phyloP scores from a whole-genome alignment of 2,797 vertebrate species.

The Fratercula arctica region DNA sequence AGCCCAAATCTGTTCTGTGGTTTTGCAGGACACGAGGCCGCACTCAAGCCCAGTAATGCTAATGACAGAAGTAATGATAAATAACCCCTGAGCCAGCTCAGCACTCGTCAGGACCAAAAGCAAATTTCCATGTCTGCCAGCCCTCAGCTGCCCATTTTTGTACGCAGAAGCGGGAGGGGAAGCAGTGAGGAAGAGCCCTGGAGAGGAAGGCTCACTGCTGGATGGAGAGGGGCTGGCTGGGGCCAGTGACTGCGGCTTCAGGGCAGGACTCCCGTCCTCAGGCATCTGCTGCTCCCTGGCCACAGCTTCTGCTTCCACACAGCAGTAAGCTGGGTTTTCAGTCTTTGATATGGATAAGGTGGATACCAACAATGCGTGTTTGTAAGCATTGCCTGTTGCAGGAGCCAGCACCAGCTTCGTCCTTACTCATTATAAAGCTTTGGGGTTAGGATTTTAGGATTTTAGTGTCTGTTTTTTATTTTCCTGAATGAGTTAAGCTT shows the following conservation, averaged over 20 bases:
- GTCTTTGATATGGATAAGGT: neutral
- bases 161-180: neutral
- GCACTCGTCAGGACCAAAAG: neutral
- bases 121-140: neutral
- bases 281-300: neutral
- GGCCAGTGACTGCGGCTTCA: neutral
- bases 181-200: neutral
- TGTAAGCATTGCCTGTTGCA: neutral
- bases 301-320: neutral
- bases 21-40: neutral
- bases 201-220: neutral
- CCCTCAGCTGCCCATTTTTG: neutral
- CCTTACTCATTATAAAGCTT: neutral
- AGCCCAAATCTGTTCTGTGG: neutral
- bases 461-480: neutral
- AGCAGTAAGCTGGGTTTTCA: neutral
- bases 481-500: neutral
- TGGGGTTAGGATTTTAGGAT: neutral
- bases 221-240: neutral
- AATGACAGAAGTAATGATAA: fast-evolving
- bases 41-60: neutral
- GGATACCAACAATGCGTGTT: fast-evolving
- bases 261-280: neutral
- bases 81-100: neutral
- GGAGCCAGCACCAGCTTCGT: neutral